Base-by-base conservation (phyloP, 2,888 invertebrate genomes). In the Girardia tigrina region DNA sequence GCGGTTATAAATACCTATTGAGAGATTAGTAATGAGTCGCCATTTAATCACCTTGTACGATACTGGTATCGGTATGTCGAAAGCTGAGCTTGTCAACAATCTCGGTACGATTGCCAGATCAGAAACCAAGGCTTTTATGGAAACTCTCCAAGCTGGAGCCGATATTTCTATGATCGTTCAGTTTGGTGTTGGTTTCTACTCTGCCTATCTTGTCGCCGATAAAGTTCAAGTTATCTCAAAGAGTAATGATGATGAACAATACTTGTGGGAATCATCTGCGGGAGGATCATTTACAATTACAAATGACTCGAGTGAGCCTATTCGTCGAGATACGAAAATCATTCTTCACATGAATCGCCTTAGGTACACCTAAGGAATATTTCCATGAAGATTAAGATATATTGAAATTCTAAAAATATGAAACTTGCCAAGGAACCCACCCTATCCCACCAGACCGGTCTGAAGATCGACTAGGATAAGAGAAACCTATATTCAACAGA, bases 181-280 rank as follows among this genome's bases (percentile, higher is more conserved):
- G 84, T 97, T 97, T 86, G 97, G 95, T 79, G 97, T 97, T 23
- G 97, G 95, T 0, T 97, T 97, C 84, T 97, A 97, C 84, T 94
- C 95, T 16, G 90, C 91, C 0, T 97, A 97, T 83, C 95, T 97
- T 92, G 95, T 95, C 1, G 93, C 94, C 26, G 90, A 94, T 80
- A 90, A 89, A 82, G 92, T 74, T 70, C 56, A 73, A n/a, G 71
- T 74, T 56, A 74, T 75, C 71, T 36, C 42, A 14, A 27, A 76
- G 12, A 71, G 74, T 77, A 14, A 80, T 91, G 91, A 12, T 89
- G n/a, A n/a, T 29, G 23, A 26, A 16, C 28, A 76, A 83, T 70
- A 77, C 28, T 2, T 28, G 6, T 76, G 76, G 76, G 12, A 8
- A 14, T 77, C 77, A n/a, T 75, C 76, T 27, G 76, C 76, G 8